Evolutionary conservation across 1,140 invertebrate species (phyloP), one percentile per base, ranked within the genome.

Genomic region (Ceratosolen fusciceps): DNA sequence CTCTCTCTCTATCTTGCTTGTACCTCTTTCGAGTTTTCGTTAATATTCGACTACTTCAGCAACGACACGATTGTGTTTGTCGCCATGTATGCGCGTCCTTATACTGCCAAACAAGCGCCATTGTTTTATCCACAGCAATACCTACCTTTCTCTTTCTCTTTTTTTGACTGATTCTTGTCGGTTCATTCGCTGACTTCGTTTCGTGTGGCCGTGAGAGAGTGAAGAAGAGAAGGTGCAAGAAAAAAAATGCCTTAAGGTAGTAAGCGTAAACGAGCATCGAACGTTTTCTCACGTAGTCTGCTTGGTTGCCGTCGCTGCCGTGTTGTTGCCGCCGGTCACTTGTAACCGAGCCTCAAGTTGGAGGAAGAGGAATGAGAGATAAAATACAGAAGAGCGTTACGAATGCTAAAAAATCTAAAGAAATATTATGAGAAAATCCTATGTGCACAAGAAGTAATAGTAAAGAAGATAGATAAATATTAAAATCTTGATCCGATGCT

Each of bases 211-310:
- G 54, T 68, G 71, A 88, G 89, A 75, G 86, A 87, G 88, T 77
- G 88, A 87, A 78, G 49, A 3, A 86, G 91, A 89, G 67, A 73
- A 79, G 85, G 88, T 89, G 90, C 86, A 86, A 88, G 85, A 79
- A 80, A 80, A 79, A 79, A 80, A 80, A 79, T 74, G 72, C 78
- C 52, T 68, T 21, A 52, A 80, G 78, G 68, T 80, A 74, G 78
- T 47, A 26, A 74, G 65, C 78, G 71, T 74, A 79, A 56, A 74
- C 71, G 60, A 74, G 47, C 71, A 67, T 56, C 24, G 58, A 56
- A 74, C 71, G 78, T 80, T 80, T 80, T 80, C 72, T 80, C 78
- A 80, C 72, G 71, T 79, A 56, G 67, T 14, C 68, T 21, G 43
- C 24, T 47, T 31, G n/a, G 19, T 2, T 10, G 47, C 4, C 52